These are phyloP conservation scores for Noctuana brunneofusca DNA, from an alignment of 2,888 invertebrate species.

Conservation along the genomic window DNA sequence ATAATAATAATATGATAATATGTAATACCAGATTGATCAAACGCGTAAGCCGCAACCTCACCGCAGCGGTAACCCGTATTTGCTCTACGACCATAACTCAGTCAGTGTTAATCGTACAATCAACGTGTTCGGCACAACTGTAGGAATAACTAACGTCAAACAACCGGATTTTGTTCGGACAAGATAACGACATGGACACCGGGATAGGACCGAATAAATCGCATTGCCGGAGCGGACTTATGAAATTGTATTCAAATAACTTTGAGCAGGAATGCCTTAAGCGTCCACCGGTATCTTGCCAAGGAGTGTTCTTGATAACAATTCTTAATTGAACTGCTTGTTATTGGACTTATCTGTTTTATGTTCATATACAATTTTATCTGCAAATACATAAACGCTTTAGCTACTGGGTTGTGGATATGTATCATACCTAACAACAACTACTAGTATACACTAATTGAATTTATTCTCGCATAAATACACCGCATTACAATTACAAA, in stretches of 20 bases:
- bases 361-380: not conserved
- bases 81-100: slow-evolving; percentile 17
- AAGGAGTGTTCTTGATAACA: slow-evolving; percentile 6
- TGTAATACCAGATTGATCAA: not conserved
- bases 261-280: slow-evolving; percentile 6
- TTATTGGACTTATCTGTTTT: not conserved
- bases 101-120: slow-evolving; percentile 30
- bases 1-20: too few relatives aligned
- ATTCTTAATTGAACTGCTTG: slow-evolving; percentile 4
- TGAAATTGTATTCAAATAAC: slow-evolving; percentile 11
- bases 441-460: too few relatives aligned
- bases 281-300: not conserved
- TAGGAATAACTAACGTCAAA: slow-evolving; percentile 46
- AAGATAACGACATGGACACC: slow-evolving; percentile 34
- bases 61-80: slow-evolving; percentile 16
- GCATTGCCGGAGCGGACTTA: slow-evolving; percentile 9
- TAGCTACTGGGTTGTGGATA: not conserved
- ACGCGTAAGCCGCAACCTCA: not conserved
- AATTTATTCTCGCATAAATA: too few relatives aligned
- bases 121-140: slow-evolving; percentile 27
- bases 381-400: not conserved
- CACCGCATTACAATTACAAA: too few relatives aligned
- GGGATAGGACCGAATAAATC: slow-evolving; percentile 18
- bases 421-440: not conserved
- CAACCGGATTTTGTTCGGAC: slow-evolving; percentile 47